Conservation (phyloP, 2,797 vertebrate species). For the Sebastes iracundus region DNA sequence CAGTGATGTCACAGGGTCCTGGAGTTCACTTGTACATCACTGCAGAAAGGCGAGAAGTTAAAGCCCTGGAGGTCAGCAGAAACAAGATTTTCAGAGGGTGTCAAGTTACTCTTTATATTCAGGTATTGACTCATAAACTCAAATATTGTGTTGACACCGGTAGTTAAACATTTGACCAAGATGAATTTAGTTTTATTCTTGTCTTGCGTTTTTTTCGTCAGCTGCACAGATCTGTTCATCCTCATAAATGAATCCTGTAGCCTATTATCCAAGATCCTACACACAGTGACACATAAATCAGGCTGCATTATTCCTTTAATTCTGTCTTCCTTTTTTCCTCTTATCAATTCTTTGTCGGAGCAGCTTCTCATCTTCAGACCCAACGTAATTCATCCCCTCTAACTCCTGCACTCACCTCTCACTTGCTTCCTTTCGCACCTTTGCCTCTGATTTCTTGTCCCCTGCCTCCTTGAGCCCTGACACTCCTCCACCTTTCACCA, state of each 20-base stretch:
- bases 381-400: constrained; percentile 16
- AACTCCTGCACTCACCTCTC: constrained; percentile 16
- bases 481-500: constrained; percentile 40
- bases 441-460: constrained; percentile 37
- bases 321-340: neutral
- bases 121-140: neutral
- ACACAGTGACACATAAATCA: neutral
- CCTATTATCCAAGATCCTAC: neutral
- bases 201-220: neutral
- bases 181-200: neutral
- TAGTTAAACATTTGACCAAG: neutral
- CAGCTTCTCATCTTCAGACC: constrained; percentile 16
- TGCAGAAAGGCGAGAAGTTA: neutral
- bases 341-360: constrained; percentile 12
- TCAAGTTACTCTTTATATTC: neutral
- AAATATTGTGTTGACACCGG: neutral
- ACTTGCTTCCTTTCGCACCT: constrained; percentile 30
- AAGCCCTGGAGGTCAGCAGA: neutral
- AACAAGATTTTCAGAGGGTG: neutral
- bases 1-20: neutral
- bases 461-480: constrained; percentile 16
- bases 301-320: constrained; percentile 3
- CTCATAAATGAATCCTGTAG: neutral
- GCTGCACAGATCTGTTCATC: neutral
- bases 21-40: neutral